Conservation (phyloP, 2,888 invertebrate genomes). For the Spilosoma lubricipeda region DNA sequence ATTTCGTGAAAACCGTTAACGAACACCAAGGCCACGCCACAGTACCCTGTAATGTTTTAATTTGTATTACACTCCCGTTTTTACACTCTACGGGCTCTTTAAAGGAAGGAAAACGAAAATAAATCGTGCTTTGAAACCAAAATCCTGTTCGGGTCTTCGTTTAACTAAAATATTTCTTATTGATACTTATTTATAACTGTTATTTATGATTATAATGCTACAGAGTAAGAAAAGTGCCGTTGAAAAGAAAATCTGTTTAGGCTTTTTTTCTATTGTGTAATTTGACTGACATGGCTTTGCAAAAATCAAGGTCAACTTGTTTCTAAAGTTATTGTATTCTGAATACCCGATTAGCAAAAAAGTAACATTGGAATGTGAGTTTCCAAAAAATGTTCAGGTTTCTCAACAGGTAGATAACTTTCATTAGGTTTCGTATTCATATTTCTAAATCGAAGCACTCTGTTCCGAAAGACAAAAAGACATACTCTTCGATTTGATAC, state of each 20-base stretch:
- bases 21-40: neutral
- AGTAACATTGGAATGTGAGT: neutral
- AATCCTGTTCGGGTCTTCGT: slow-evolving; percentile 32
- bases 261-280: neutral
- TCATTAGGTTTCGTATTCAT: no score
- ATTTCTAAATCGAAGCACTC: no score
- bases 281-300: neutral
- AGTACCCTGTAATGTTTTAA: slow-evolving; percentile 5
- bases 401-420: no score
- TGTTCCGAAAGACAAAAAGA: no score
- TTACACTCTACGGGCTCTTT: slow-evolving; percentile 16
- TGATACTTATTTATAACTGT: slow-evolving; percentile 27
- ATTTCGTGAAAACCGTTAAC: neutral
- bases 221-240: neutral
- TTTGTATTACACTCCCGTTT: slow-evolving; percentile 7
- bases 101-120: slow-evolving; percentile 26
- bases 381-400: neutral
- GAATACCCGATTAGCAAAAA: neutral
- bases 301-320: neutral
- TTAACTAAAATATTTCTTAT: slow-evolving; percentile 32
- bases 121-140: slow-evolving; percentile 34
- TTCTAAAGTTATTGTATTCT: neutral
- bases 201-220: neutral
- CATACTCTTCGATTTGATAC: no score
- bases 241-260: neutral